phyloP scores from a whole-genome alignment of 2,113 vertebrate species.

The Nerophis lumbriciformis region DNA sequence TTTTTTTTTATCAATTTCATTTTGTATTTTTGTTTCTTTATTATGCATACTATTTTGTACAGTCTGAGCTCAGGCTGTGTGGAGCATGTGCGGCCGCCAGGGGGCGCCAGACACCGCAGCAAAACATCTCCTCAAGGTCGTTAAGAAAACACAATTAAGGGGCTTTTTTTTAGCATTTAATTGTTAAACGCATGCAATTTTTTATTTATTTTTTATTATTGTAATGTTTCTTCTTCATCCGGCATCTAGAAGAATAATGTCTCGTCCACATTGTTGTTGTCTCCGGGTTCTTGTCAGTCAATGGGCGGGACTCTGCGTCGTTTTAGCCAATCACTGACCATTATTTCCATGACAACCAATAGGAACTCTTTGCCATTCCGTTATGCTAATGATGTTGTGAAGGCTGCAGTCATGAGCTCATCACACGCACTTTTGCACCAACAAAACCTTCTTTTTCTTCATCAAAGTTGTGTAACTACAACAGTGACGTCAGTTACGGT shows the following conservation, averaged over 20 bases:
- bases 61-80: not conserved
- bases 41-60: too few relatives aligned
- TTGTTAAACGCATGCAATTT: too few relatives aligned
- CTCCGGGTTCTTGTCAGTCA: slow-evolving; percentile 37
- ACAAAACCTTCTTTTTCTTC: not conserved
- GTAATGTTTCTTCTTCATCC: too few relatives aligned
- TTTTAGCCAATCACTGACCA: slow-evolving; percentile 7
- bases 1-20: too few relatives aligned
- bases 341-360: slow-evolving; percentile 32
- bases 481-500: too few relatives aligned
- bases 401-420: slow-evolving; percentile 51
- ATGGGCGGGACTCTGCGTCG: slow-evolving; percentile 10
- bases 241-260: too few relatives aligned
- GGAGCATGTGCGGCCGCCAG: not conserved
- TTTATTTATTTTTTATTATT: too few relatives aligned
- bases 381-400: slow-evolving; percentile 29
- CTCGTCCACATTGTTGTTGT: not conserved
- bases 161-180: not conserved
- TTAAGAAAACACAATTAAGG: not conserved
- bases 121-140: not conserved
- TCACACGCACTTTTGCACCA: not conserved
- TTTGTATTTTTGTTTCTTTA: too few relatives aligned
- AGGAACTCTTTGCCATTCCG: not conserved
- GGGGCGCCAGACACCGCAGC: slow-evolving; percentile 37
- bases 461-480: too few relatives aligned